Percentiles rank a stretch among this genome's conserved stretches.
phyloP scores from a whole-genome alignment of 1,140 invertebrate genomes.

The Heliconius eleuchia region DNA sequence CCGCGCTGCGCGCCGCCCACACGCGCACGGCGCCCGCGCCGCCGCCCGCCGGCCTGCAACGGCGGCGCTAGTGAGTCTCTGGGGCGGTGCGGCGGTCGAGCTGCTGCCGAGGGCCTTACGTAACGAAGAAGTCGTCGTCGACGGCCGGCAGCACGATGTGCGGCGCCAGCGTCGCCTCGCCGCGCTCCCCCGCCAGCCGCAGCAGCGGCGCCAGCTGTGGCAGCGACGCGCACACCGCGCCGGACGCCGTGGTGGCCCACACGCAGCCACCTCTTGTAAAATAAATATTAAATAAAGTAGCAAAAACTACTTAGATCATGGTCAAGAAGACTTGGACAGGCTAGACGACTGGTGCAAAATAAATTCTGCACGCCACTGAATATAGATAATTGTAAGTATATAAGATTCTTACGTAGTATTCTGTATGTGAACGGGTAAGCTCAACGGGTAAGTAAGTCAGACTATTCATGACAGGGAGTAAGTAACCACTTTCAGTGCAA shows the following conservation, averaged over 20 bases:
- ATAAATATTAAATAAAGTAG: too few species aligned
- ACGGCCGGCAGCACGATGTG: conserved; percentile 46
- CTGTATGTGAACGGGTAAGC: too few species aligned
- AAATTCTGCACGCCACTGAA: too few species aligned
- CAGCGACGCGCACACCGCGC: conserved; percentile 45
- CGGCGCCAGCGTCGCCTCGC: conserved; percentile 20
- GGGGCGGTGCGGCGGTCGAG: not conserved
- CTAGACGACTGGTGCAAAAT: too few species aligned
- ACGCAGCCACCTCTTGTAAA: conserved; percentile 45
- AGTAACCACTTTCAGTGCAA: too few species aligned
- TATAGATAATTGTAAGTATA: too few species aligned
- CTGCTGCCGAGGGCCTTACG: conserved; percentile 29
- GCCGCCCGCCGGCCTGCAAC: conserved; percentile 36
- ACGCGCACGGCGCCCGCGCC: conserved; percentile 34
- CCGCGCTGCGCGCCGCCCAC: conserved; percentile 32
- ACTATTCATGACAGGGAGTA: too few species aligned
- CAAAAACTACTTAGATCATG: too few species aligned
- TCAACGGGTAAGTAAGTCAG: too few species aligned
- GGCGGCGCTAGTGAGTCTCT: too few species aligned
- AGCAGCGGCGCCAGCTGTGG: conserved; percentile 43
- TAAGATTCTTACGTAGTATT: too few species aligned
- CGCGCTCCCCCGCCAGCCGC: conserved; percentile 28
- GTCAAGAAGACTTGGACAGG: too few species aligned
- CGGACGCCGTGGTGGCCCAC: conserved; percentile 42
- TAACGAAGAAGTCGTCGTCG: conserved; percentile 44